Conservation (phyloP, 1,140 invertebrate genomes). For the Brachionus rubens region DNA sequence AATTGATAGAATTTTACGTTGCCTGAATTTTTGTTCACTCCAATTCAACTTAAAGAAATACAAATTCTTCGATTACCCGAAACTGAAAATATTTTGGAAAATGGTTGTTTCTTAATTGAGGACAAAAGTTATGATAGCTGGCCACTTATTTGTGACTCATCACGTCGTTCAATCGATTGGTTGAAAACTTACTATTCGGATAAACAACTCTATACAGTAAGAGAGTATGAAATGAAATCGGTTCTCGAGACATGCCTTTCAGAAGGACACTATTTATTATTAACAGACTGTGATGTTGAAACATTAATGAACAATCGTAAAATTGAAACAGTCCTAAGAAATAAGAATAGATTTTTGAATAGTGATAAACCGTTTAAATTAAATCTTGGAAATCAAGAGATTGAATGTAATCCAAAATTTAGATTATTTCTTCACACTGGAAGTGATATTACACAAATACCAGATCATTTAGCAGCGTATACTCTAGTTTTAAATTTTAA, state of each 20-base stretch:
- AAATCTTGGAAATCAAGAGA: constrained; percentile 58
- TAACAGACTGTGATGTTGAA: constrained; percentile 36
- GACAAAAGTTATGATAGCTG: constrained; percentile 55
- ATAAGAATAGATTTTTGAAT: constrained; percentile 32
- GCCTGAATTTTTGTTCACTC: constrained; percentile 33
- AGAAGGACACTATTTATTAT: constrained; percentile 30
- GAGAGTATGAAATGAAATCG: constrained; percentile 50
- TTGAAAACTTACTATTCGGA: constrained; percentile 51
- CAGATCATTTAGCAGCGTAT: constrained; percentile 54
- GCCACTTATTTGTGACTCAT: constrained; percentile 60
- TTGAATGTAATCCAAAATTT: constrained; percentile 59
- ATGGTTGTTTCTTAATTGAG: constrained; percentile 58
- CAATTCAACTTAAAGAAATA: constrained; percentile 53
- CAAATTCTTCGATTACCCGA: constrained; percentile 53
- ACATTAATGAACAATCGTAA: constrained; percentile 35
- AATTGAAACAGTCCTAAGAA: constrained; percentile 40
- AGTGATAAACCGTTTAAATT: constrained; percentile 43
- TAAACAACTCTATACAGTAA: constrained; percentile 53
- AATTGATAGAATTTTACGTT: constrained; percentile 16
- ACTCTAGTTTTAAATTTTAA: constrained; percentile 57
- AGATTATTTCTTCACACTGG: constrained; percentile 58
- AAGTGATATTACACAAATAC: constrained; percentile 54
- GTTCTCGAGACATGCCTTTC: constrained; percentile 42
- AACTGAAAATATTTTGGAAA: constrained; percentile 57
- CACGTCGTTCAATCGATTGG: constrained; percentile 55